phyloP scores from a whole-genome alignment of 2,888 invertebrate species.

The Globia sparganii region DNA sequence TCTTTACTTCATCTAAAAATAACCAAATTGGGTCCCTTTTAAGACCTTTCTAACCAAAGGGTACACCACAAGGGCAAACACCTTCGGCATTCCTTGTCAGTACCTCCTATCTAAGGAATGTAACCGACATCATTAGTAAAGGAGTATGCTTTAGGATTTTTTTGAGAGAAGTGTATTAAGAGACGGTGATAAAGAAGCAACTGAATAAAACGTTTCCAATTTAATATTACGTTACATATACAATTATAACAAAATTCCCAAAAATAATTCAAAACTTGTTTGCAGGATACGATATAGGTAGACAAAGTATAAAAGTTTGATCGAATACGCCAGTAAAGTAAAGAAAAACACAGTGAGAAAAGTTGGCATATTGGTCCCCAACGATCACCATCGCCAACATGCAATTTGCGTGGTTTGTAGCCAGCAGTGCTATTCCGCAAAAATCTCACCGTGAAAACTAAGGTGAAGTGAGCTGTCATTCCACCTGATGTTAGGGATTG shows the following conservation, averaged over 20 bases:
- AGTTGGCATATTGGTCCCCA: neutral
- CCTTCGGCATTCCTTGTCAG: slow-evolving; percentile 28
- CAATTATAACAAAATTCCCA: too few species aligned
- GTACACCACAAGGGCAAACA: slow-evolving; percentile 15
- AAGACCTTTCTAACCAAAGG: slow-evolving; percentile 35
- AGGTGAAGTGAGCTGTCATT: too few species aligned
- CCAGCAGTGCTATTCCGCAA: too few species aligned
- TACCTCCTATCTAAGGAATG: slow-evolving; percentile 34
- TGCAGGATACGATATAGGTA: neutral
- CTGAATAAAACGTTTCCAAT: neutral
- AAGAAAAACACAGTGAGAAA: neutral
- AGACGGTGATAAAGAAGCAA: neutral
- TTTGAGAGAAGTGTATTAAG: slow-evolving; percentile 22
- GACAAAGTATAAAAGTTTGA: too few species aligned
- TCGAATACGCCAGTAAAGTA: neutral
- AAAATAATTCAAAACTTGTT: neutral
- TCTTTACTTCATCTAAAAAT: slow-evolving; percentile 12
- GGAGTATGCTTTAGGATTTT: slow-evolving; percentile 24
- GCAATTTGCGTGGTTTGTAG: neutral
- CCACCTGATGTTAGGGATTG: too few species aligned
- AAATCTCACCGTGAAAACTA: too few species aligned
- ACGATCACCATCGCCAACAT: neutral
- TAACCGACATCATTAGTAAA: slow-evolving; percentile 36
- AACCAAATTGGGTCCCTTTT: neutral
- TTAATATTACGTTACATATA: neutral